phyloP scores from a whole-genome alignment of 92 coral and sea anemone genomes.

The Virgularia gustaviana region DNA sequence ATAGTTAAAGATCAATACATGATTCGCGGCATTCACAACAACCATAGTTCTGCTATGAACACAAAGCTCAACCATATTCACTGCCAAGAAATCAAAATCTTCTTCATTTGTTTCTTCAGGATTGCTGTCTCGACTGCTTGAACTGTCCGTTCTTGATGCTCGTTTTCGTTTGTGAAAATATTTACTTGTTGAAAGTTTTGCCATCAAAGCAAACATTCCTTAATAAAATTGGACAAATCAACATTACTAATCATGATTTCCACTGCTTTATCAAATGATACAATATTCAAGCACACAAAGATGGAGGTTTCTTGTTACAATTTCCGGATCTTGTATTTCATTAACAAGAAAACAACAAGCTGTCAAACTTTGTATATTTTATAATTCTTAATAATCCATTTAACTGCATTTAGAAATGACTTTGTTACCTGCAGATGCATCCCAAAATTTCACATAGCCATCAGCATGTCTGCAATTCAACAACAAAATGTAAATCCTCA shows the following conservation, averaged over 20 bases:
- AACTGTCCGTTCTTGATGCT: slow-evolving; percentile 54
- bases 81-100: slow-evolving; percentile 67
- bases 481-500: too few relatives aligned
- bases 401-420: neutral
- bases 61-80: slow-evolving; percentile 70
- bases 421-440: slow-evolving; percentile 71
- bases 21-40: slow-evolving; percentile 66
- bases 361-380: neutral
- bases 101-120: slow-evolving; percentile 47
- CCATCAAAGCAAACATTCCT: slow-evolving; percentile 67
- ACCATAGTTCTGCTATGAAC: slow-evolving; percentile 70
- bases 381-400: neutral
- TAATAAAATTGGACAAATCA: too few relatives aligned
- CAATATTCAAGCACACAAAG: too few relatives aligned
- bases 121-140: slow-evolving; percentile 55
- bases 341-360: too few relatives aligned
- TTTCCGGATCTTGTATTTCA: too few relatives aligned
- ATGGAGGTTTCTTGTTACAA: too few relatives aligned
- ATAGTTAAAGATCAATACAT: slow-evolving; percentile 70
- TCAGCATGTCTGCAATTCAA: slow-evolving; percentile 74
- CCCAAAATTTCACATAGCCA: slow-evolving; percentile 96
- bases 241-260: too few relatives aligned
- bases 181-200: slow-evolving; percentile 80
- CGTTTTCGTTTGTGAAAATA: slow-evolving; percentile 66
- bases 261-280: too few relatives aligned